Evolutionary conservation across 2,113 vertebrate species (phyloP).

Genomic region (Electrona antarctica): DNA sequence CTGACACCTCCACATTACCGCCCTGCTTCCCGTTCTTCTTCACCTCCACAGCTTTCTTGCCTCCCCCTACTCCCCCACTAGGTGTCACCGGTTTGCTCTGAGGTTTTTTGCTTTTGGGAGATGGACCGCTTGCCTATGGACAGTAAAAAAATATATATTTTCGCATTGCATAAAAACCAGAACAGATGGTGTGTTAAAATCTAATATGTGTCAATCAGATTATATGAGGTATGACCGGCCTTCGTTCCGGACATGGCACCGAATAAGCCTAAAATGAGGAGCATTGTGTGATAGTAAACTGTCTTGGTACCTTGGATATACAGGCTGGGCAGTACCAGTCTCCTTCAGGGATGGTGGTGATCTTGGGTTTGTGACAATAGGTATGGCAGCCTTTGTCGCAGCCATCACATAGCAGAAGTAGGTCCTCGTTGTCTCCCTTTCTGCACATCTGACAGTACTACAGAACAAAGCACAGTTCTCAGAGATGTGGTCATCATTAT

Average conservation of each 20-base stretch:
- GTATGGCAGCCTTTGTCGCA: constrained; percentile 99
- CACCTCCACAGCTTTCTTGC: constrained; percentile 85
- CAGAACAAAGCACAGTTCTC: constrained; percentile 47
- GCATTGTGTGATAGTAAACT: neutral
- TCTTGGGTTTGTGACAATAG: constrained; percentile 98
- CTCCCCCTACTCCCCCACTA: constrained; percentile 41
- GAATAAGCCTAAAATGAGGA: too few species aligned
- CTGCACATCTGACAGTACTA: constrained; percentile 98
- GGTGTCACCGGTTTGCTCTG: constrained; percentile 76
- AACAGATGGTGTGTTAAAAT: neutral
- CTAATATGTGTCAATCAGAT: neutral
- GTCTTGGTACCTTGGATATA: constrained; percentile 90
- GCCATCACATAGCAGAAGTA: constrained; percentile 95
- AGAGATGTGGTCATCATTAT: too few species aligned
- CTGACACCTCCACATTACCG: constrained; percentile 82
- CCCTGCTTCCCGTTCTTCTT: constrained; percentile 89
- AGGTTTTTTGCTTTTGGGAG: constrained; percentile 91
- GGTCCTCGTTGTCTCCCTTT: constrained; percentile 97
- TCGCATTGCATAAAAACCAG: neutral
- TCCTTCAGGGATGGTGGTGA: constrained; percentile 94
- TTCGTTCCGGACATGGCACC: too few species aligned
- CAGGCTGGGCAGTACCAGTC: constrained; percentile 99
- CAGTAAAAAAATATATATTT: neutral
- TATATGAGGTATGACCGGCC: neutral
- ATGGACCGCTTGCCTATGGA: constrained; percentile 90